phyloP scores from a whole-genome alignment of 2,113 vertebrate species.

The Menidia beryllina region DNA sequence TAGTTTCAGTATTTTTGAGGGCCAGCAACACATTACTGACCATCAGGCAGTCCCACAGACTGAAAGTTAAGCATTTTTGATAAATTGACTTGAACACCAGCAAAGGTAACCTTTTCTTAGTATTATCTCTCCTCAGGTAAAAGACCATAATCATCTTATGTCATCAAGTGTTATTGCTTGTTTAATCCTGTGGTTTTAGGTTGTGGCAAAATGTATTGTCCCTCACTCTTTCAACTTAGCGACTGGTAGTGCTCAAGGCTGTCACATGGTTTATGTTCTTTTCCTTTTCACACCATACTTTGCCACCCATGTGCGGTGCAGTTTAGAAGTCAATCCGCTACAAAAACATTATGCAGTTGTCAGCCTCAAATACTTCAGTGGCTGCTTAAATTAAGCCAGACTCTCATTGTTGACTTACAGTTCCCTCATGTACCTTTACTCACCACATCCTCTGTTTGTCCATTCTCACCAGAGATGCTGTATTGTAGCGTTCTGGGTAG shows the following conservation, averaged over 20 bases:
- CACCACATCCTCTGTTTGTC: no score
- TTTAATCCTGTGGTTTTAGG: background rate
- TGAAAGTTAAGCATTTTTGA: no score
- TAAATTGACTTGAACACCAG: no score
- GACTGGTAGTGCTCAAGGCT: conserved; percentile 7
- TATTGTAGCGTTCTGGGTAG: no score
- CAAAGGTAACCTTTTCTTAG: no score
- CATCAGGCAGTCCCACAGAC: no score
- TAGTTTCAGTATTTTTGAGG: no score
- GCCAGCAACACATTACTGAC: no score
- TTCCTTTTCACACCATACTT: background rate
- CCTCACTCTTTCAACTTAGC: conserved; percentile 3
- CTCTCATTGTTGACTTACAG: background rate
- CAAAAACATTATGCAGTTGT: conserved; percentile 2
- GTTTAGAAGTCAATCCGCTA: background rate
- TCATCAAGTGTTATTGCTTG: no score
- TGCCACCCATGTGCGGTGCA: background rate
- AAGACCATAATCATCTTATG: no score
- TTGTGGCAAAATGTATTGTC: background rate
- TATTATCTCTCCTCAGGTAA: no score
- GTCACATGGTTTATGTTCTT: conserved; percentile 17
- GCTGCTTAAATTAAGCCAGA: background rate
- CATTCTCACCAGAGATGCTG: no score
- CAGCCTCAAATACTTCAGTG: background rate
- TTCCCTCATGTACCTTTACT: background rate